These are phyloP conservation scores for Gonioctena quinquepunctata DNA, from an alignment of 1,140 invertebrate species.

Conservation along the genomic window DNA sequence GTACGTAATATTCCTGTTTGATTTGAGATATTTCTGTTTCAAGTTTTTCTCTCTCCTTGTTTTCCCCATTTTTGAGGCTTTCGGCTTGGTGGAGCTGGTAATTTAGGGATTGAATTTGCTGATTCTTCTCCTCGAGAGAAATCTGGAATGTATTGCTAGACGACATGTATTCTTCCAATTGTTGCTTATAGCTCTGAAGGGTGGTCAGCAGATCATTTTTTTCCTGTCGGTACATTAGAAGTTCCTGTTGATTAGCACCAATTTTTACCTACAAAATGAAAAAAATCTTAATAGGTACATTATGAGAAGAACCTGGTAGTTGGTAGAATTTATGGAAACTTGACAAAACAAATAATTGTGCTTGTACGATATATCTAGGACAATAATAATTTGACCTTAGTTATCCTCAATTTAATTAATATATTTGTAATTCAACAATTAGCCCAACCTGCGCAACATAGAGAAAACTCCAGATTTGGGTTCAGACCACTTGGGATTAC, in stretches of 20 bases:
- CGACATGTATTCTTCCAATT: slow-evolving; percentile 21
- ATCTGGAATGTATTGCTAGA: slow-evolving; percentile 11
- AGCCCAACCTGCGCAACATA: no score
- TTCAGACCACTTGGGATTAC: no score
- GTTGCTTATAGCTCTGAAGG: slow-evolving; percentile 22
- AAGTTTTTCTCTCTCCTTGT: slow-evolving; percentile 25
- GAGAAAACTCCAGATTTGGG: no score
- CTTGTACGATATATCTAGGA: no score
- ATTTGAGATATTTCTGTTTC: slow-evolving; percentile 8
- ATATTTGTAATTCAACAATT: no score
- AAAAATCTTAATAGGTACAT: no score
- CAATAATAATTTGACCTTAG: no score
- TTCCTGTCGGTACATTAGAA: background rate
- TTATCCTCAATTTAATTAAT: no score
- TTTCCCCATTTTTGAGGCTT: slow-evolving; percentile 20
- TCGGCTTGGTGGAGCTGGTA: slow-evolving; percentile 15
- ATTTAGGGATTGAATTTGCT: slow-evolving; percentile 21
- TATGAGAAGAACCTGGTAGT: no score
- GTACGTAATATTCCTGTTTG: slow-evolving; percentile 24
- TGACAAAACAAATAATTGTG: no score
- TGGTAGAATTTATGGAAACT: no score
- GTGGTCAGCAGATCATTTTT: slow-evolving; percentile 12
- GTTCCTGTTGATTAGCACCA: background rate
- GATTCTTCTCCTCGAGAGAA: slow-evolving; percentile 29
- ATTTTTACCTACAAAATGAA: background rate